A percentile compares a stretch with the other conserved stretches of the same genome.
Evolutionary conservation across 2,113 vertebrate genomes (phyloP).

Genomic region (Scartelaos histophorus): DNA sequence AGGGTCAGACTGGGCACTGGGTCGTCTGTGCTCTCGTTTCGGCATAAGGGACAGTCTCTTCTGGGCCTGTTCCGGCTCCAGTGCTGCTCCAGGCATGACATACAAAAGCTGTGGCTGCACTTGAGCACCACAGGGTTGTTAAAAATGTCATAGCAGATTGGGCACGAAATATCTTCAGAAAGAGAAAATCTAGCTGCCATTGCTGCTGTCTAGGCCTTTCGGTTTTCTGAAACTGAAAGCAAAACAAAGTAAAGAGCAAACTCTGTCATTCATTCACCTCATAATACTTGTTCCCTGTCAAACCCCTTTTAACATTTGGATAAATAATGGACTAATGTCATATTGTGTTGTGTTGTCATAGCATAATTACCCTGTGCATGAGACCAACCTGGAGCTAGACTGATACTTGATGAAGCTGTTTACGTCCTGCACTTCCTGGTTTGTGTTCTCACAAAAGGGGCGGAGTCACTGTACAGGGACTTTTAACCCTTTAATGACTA

Average conservation of each 20-base stretch:
- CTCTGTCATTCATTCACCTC: background rate
- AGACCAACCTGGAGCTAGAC: conserved; percentile 26
- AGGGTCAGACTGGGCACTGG: conserved; percentile 69
- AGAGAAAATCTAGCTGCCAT: conserved; percentile 66
- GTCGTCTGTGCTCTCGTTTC: conserved; percentile 46
- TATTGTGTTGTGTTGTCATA: background rate
- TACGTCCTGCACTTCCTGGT: conserved; percentile 48
- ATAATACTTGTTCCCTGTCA: background rate
- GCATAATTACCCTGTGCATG: background rate
- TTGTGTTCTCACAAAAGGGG: conserved; percentile 56
- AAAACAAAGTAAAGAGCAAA: conserved; percentile 17
- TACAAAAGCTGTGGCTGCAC: conserved; percentile 79
- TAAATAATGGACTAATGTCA: too few relatives aligned
- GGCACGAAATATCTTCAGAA: conserved; percentile 67
- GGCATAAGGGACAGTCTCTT: conserved; percentile 69
- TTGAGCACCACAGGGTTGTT: conserved; percentile 73
- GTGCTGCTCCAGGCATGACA: conserved; percentile 62
- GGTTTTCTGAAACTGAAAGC: conserved; percentile 29
- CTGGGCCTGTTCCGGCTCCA: conserved; percentile 29
- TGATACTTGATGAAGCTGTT: background rate
- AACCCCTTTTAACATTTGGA: background rate
- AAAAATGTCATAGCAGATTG: conserved; percentile 74
- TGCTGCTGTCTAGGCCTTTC: background rate
- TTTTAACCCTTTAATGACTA: conserved; percentile 52
- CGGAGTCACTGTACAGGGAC: conserved; percentile 17